phyloP scores from a whole-genome alignment of 92 coral and sea anemone species.

The Palythoa caribaeorum region DNA sequence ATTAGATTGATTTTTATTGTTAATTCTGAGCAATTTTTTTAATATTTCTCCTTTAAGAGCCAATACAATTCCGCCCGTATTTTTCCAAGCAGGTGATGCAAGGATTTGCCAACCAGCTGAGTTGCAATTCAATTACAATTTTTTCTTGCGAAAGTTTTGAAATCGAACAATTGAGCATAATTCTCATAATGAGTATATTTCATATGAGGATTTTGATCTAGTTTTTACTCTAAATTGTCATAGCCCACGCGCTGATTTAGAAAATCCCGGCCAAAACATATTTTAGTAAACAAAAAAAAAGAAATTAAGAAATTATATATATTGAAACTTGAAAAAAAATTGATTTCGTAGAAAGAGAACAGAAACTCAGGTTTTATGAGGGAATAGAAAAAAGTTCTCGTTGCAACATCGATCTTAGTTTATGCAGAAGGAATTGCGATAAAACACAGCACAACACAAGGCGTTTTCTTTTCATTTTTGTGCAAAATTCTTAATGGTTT shows the following conservation, averaged over 20 bases:
- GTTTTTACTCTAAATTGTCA: background rate
- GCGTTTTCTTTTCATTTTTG: background rate
- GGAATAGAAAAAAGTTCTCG: background rate
- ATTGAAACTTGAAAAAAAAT: background rate
- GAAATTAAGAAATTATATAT: background rate
- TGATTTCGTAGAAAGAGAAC: background rate
- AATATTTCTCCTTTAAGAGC: conserved; percentile 43
- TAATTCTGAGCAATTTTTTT: conserved; percentile 66
- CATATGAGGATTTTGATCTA: background rate
- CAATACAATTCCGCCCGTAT: conserved; percentile 59
- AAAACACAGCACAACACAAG: background rate
- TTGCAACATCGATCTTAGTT: background rate
- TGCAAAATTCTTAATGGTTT: background rate
- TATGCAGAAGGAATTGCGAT: background rate
- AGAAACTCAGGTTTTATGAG: background rate
- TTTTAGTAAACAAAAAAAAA: background rate
- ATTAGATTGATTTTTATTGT: conserved; percentile 62
- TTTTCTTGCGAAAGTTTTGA: conserved; percentile 10
- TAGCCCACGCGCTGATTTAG: background rate
- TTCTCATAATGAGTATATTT: background rate
- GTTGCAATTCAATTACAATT: conserved; percentile 20
- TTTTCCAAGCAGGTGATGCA: conserved; percentile 13
- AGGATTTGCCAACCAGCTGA: conserved; percentile 26
- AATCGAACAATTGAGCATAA: conserved; percentile 40
- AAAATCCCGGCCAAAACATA: conserved; percentile 19